Evolutionary conservation across 2,113 vertebrate genomes (phyloP), one percentile per base, ranked within the genome.

Genomic region (Oryzias javanicus): DNA sequence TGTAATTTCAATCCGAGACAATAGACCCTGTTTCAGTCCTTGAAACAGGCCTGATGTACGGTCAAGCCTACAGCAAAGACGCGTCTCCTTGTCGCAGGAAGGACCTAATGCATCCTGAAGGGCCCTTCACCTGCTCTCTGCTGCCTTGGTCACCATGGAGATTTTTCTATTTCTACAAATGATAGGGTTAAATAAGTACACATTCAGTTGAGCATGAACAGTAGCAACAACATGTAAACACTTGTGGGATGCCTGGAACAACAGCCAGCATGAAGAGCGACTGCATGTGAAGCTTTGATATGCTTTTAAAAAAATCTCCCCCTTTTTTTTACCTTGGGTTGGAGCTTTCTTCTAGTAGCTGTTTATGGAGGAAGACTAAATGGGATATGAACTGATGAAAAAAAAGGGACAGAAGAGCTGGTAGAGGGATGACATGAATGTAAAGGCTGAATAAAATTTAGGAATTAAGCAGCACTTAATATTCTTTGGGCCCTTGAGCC

Each of bases 71-170:
- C 60, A 76, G 65, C 19, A 4, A 73, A 81, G 80, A 84, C 74
- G 66, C 50, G 51, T 53, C 60, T 53, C 74, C 61, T 79, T 18
- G 24, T 83, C 4, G 63, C 74, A 74, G 79, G 67, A 72, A 81
- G 74, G 67, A 73, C 76, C 80, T 89, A 89, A 88, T 89, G 86
- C 67, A 85, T 74, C 69, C 76, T 87, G 72, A 80, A 89, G 86
- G 70, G 80, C 75, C 60, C 80, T 89, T 76, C 79, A 86, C 45
- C 72, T 71, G 69, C 70, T 80, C 76, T 75, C 55, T 55, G 49
- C 60, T 64, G 67, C 72, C 44, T 57, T 50, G 1, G 83, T 88
- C 71, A 27, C 80, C 83, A 89, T 89, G 84, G 86, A 80, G 83
- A 89, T 83, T 45, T 75, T 51, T 70, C 68, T 72, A 76, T 80